Evolutionary conservation across 1,140 invertebrate genomes (phyloP).

Genomic region (Artemia franciscana): DNA sequence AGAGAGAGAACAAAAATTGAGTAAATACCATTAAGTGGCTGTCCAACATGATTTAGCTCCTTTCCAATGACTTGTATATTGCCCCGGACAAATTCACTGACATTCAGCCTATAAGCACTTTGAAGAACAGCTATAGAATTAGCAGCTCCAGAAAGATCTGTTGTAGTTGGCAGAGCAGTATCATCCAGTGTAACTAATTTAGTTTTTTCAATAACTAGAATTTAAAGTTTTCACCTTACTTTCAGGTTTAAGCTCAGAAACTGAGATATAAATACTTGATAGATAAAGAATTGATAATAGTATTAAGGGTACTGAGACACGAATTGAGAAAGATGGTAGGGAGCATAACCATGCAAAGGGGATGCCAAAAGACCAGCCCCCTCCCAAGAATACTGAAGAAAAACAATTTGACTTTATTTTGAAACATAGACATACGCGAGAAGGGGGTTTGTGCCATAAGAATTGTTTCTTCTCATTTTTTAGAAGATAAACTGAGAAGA

Average conservation of each 20-base stretch:
- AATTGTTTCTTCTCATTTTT: no score
- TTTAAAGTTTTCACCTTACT: neutral
- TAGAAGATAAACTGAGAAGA: no score
- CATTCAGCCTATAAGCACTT: constrained; percentile 7
- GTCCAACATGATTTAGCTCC: neutral
- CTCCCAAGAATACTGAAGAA: no score
- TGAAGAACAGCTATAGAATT: constrained; percentile 6
- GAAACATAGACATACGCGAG: no score
- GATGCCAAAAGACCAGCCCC: no score
- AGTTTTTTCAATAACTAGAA: constrained; percentile 1
- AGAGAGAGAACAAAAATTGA: neutral
- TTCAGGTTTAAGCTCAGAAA: neutral
- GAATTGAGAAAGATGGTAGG: no score
- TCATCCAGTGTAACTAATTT: neutral
- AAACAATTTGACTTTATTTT: no score
- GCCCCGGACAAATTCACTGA: constrained; percentile 3
- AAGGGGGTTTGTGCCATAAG: no score
- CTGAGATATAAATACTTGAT: neutral
- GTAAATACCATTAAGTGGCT: constrained; percentile 3
- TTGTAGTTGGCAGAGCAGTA: constrained; percentile 2
- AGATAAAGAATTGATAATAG: no score
- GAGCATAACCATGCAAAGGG: no score
- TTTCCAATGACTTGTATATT: constrained; percentile 3
- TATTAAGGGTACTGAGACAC: no score
- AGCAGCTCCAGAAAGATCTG: constrained; percentile 8